phyloP scores from a whole-genome alignment of 2,113 vertebrate genomes.

The Bubo bubo region DNA sequence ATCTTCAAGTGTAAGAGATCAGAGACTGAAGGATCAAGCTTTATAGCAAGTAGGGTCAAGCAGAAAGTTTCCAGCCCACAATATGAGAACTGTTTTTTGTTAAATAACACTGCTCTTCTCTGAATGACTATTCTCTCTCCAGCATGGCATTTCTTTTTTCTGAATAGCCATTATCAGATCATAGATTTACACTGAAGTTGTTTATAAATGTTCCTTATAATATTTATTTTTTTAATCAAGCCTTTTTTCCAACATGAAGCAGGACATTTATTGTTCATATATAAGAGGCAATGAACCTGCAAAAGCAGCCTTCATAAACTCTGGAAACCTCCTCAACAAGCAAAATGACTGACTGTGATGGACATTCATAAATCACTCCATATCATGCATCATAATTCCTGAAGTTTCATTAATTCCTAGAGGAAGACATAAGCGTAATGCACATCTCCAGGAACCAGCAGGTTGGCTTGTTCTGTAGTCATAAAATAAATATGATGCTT shows the following conservation, averaged over 20 bases:
- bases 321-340: neutral
- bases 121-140: neutral
- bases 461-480: neutral
- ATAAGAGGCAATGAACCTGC: conserved; percentile 16
- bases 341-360: neutral
- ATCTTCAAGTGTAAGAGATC: neutral
- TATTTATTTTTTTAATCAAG: neutral
- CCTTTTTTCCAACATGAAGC: conserved; percentile 15
- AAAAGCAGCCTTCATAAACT: conserved; percentile 11
- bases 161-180: conserved; percentile 8
- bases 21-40: conserved; percentile 3
- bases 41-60: conserved; percentile 12
- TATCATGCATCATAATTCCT: conserved; percentile 12
- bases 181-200: conserved; percentile 1
- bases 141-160: neutral
- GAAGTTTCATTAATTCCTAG: conserved; percentile 41
- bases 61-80: neutral
- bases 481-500: neutral
- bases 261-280: conserved; percentile 24
- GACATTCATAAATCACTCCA: neutral
- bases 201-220: conserved; percentile 38
- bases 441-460: neutral
- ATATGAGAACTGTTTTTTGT: neutral
- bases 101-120: neutral
- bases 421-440: neutral